A percentile compares a stretch with the other conserved stretches of the same genome.
Evolutionary conservation across 2,113 vertebrate genomes (phyloP).

Genomic region (Corythoichthys intestinalis): DNA sequence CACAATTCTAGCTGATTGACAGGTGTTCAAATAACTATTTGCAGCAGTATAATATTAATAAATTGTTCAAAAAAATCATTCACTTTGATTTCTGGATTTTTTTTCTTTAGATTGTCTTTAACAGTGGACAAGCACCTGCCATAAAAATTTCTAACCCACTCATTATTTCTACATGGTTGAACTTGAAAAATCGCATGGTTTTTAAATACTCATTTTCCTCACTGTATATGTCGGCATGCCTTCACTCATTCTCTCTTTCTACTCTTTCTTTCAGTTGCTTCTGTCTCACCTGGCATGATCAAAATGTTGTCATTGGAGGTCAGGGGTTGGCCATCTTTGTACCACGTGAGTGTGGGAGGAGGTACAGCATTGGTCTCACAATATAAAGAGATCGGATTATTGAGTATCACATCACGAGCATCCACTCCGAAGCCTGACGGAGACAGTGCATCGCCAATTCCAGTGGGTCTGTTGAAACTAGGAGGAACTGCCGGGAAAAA

Average conservation of each 20-base stretch:
- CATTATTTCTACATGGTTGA: too few relatives aligned
- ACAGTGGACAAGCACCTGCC: too few relatives aligned
- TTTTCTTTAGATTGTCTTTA: too few relatives aligned
- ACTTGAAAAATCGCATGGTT: too few relatives aligned
- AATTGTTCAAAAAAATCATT: too few relatives aligned
- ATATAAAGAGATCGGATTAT: constrained; percentile 87
- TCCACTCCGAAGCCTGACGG: constrained; percentile 62
- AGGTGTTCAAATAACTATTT: too few relatives aligned
- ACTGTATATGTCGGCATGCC: neutral
- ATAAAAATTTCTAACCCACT: too few relatives aligned
- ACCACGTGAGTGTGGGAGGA: constrained; percentile 90
- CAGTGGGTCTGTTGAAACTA: constrained; percentile 77
- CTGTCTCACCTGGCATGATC: constrained; percentile 82
- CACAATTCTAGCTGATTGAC: too few relatives aligned
- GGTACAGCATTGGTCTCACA: constrained; percentile 93
- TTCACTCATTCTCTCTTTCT: neutral
- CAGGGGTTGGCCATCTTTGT: constrained; percentile 81
- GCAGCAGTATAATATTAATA: too few relatives aligned
- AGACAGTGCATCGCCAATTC: constrained; percentile 65
- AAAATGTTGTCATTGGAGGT: constrained; percentile 82
- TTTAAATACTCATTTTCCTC: too few relatives aligned
- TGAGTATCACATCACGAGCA: constrained; percentile 84
- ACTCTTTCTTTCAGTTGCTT: neutral
- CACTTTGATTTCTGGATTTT: too few relatives aligned
- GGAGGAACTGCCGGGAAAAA: constrained; percentile 80